These are phyloP conservation scores for Spondyliosoma cantharus DNA, from an alignment of 2,797 vertebrate species.

Conservation along the genomic window DNA sequence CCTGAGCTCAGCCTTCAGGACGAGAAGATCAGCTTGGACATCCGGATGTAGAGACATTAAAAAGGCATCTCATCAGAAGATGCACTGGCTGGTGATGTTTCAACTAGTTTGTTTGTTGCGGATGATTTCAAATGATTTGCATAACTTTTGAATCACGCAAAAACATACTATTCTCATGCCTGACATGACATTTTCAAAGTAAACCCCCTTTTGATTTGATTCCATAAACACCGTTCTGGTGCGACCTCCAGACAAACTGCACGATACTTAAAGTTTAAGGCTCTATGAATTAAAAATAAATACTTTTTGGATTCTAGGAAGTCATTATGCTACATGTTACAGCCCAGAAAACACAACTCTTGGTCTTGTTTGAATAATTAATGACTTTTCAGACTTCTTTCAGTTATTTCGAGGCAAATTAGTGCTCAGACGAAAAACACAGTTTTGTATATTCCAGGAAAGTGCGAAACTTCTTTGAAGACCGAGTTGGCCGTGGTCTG, in stretches of 20 bases:
- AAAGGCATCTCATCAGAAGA: background rate
- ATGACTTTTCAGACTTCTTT: background rate
- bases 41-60: background rate
- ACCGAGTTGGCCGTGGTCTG: background rate
- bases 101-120: background rate
- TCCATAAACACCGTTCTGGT: background rate
- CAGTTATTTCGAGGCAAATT: background rate
- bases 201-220: background rate
- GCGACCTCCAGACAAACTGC: background rate
- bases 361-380: background rate
- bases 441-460: conserved; percentile 12
- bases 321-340: background rate
- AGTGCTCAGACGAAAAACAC: background rate
- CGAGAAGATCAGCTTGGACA: background rate
- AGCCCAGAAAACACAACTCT: background rate
- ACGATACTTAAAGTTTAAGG: background rate
- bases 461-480: background rate
- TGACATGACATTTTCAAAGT: too few relatives aligned
- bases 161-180: too few relatives aligned
- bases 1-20: background rate
- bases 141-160: background rate
- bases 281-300: background rate
- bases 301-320: background rate
- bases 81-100: background rate
- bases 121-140: background rate